phyloP scores from a whole-genome alignment of 2,888 invertebrate genomes.

The Bedellia somnulentella region DNA sequence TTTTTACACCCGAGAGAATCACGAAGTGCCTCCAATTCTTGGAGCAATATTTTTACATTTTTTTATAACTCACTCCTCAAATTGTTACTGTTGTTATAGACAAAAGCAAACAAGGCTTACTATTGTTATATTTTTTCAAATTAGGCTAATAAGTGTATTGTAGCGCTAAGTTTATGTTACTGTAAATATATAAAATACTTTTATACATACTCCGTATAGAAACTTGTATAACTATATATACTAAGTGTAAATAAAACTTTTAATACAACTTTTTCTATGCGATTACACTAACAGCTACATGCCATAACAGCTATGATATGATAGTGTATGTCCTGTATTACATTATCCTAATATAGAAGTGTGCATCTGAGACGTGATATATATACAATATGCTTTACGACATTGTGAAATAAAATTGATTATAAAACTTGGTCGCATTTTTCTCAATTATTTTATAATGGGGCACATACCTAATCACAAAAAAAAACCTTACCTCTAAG shows the following conservation, averaged over 20 bases:
- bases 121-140: conserved; percentile 56
- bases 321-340: conserved; percentile 46
- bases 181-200: no score
- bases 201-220: conserved; percentile 60
- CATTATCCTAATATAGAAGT: no score
- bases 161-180: conserved; percentile 50
- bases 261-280: conserved; percentile 55
- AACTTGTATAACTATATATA: conserved; percentile 59
- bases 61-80: conserved; percentile 23
- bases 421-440: conserved; percentile 20
- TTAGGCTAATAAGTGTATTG: conserved; percentile 49
- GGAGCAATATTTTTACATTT: conserved; percentile 37
- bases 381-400: conserved; percentile 60
- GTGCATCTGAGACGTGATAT: conserved; percentile 60
- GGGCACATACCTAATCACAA: no score
- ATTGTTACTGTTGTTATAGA: conserved; percentile 35
- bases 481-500: no score
- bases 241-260: conserved; percentile 52
- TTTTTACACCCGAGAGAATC: no score
- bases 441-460: conserved; percentile 8
- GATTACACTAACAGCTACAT: conserved; percentile 50
- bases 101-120: conserved; percentile 50
- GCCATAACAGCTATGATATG: conserved; percentile 33
- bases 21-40: no score
- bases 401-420: conserved; percentile 55